Evolutionary conservation across 2,888 invertebrate species (phyloP).

Genomic region (Taphrorychus bicolor): DNA sequence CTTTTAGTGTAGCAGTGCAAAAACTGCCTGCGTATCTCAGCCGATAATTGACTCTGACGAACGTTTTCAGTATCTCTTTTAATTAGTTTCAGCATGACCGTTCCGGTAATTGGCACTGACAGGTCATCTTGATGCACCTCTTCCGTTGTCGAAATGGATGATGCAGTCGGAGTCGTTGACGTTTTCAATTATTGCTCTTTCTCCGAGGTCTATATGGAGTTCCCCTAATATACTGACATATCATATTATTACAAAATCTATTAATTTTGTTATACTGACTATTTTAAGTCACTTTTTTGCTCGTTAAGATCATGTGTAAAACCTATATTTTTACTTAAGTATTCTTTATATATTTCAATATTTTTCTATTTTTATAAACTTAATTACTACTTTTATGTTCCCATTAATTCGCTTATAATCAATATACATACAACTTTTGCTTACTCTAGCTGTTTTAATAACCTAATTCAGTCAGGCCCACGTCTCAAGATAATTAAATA

Average conservation of each 20-base stretch:
- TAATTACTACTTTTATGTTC: too few species aligned
- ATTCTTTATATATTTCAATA: too few species aligned
- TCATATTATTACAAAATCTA: background rate
- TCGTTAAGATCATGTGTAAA: too few species aligned
- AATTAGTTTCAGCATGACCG: conserved; percentile 27
- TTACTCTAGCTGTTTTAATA: too few species aligned
- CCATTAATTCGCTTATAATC: too few species aligned
- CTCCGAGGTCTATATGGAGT: conserved; percentile 23
- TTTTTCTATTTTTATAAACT: too few species aligned
- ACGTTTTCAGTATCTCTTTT: conserved; percentile 36
- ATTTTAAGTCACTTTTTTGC: too few species aligned
- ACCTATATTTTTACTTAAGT: too few species aligned
- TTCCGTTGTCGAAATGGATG: background rate
- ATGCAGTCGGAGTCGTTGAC: conserved; percentile 11
- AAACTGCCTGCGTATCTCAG: conserved; percentile 13
- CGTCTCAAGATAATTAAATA: too few species aligned
- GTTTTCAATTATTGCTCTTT: conserved; percentile 17
- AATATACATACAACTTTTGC: too few species aligned
- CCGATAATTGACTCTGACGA: conserved; percentile 33
- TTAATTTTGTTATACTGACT: too few species aligned
- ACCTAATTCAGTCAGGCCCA: too few species aligned
- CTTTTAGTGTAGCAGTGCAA: conserved; percentile 6
- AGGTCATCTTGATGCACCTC: conserved; percentile 17
- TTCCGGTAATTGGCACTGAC: conserved; percentile 34
- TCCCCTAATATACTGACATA: background rate